Evolutionary conservation across 2,888 invertebrate genomes (phyloP), one percentile per base, ranked within the genome.

Genomic region (Drosophila neotestacea): DNA sequence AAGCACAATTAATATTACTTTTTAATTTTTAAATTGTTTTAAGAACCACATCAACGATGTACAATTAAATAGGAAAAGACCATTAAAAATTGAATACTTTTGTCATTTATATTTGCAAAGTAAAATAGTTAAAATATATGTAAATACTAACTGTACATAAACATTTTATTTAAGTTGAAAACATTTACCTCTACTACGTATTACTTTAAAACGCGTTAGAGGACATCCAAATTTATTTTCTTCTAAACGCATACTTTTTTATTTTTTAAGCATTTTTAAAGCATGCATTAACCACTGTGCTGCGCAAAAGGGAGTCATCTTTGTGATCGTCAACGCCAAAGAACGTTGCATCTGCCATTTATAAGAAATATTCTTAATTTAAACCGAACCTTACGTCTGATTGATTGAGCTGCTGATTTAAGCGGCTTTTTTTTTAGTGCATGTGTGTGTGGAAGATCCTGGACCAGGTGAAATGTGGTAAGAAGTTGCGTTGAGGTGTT

Each of bases 391-490:
- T 71, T 83, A 56, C 61, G 68, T 74, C 89, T 84, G 84, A 84
- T 84, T 84, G 84, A 84, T 84, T 84, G 89, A 84, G 84, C 84
- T 73, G 84, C 84, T 86, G 89, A 88, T 88, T 84, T 84, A 88
- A 84, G 87, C 87, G 68, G 86, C 86, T 85, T 77, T 74, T 16
- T 16, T 28, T 30, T 50, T 10, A 6, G 28, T 6, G 11, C 13
- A 0, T 50, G 10, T 28, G 55, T 13, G 16, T 63, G 47, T 51
- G 28, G 32, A 27, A 50, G 62, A 44, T 41, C 48, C 56, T 42
- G 55, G 32, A 16, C 55, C 34, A 22, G 64, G 36, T 47, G 39
- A 39, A 42, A 48, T 39, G 32, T 36, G 59, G 22, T 30, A 54
- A 41, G 39, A 60, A 79, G 80, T 48, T 78, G 77, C 77, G 80